Evolutionary conservation across 2,113 vertebrate genomes (phyloP).

Genomic region (Piaya cayana): DNA sequence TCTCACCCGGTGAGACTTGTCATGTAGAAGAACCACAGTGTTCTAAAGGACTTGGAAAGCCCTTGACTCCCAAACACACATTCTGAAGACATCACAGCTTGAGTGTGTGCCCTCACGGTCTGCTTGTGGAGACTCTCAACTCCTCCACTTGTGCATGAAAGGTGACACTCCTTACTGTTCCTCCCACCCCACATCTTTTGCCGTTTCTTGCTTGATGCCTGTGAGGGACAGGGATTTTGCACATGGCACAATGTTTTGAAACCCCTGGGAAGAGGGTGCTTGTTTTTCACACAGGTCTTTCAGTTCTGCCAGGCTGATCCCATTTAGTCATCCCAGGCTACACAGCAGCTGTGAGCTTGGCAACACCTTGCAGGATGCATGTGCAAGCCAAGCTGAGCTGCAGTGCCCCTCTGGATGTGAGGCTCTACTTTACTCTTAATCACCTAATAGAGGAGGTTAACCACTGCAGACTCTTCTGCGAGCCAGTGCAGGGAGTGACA

Average conservation of each 20-base stretch:
- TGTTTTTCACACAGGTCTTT: not conserved
- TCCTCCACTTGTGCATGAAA: not conserved
- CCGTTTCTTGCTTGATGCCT: not conserved
- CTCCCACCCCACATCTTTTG: fast-evolving
- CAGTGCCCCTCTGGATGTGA: not conserved
- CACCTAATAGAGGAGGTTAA: not conserved
- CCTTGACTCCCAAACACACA: not conserved
- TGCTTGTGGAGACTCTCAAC: not conserved
- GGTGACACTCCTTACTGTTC: not conserved
- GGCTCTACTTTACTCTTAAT: not conserved
- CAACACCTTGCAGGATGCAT: not conserved
- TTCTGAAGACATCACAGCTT: not conserved
- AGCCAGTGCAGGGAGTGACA: not conserved
- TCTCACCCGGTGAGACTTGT: not conserved
- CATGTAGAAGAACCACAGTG: not conserved
- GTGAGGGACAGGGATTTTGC: not conserved
- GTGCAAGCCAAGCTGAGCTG: not conserved
- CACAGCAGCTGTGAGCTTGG: not conserved
- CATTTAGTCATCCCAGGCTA: not conserved
- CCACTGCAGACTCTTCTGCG: not conserved
- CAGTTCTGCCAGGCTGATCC: not conserved
- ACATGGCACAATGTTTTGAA: not conserved
- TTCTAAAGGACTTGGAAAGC: not conserved
- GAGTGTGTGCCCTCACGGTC: not conserved
- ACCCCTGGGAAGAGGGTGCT: not conserved